A percentile compares a stretch with the other conserved stretches of the same genome.
Evolutionary conservation across 2,113 vertebrate species (phyloP).

Genomic region (Phyllopteryx taeniolatus): DNA sequence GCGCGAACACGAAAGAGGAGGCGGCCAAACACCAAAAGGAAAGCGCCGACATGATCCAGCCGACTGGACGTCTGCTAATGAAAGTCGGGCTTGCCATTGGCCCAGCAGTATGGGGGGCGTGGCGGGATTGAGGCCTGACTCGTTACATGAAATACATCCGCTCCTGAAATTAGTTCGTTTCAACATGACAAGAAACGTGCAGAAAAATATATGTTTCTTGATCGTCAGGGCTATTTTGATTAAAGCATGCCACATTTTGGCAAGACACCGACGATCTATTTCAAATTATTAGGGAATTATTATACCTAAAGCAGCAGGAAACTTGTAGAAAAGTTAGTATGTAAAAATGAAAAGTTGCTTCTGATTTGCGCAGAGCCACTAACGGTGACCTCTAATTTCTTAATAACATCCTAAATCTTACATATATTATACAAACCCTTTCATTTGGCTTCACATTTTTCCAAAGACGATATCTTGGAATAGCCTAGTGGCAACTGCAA

Average conservation of each 20-base stretch:
- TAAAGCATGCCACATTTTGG: neutral
- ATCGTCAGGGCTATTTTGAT: neutral
- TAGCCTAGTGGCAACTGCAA: slow-evolving; percentile 29
- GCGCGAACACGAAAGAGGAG: too few species aligned
- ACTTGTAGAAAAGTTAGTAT: neutral
- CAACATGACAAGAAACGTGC: too few species aligned
- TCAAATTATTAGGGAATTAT: neutral
- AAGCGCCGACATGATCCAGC: too few species aligned
- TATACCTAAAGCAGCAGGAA: neutral
- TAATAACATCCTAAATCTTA: slow-evolving; percentile 24
- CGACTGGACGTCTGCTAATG: too few species aligned
- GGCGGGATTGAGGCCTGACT: too few species aligned
- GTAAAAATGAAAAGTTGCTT: slow-evolving; percentile 9
- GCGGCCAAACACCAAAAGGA: too few species aligned
- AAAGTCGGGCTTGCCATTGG: too few species aligned
- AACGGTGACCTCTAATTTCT: slow-evolving; percentile 26
- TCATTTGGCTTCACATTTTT: slow-evolving; percentile 31
- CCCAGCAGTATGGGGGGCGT: too few species aligned
- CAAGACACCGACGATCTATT: neutral
- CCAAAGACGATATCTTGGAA: slow-evolving; percentile 20
- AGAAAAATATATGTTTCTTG: too few species aligned
- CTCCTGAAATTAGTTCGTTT: too few species aligned
- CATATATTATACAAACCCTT: slow-evolving; percentile 16
- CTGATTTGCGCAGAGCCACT: slow-evolving; percentile 22
- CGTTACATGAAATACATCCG: too few species aligned